Conservation (phyloP, 2,888 invertebrate genomes). For the Rhingia rostrata region DNA sequence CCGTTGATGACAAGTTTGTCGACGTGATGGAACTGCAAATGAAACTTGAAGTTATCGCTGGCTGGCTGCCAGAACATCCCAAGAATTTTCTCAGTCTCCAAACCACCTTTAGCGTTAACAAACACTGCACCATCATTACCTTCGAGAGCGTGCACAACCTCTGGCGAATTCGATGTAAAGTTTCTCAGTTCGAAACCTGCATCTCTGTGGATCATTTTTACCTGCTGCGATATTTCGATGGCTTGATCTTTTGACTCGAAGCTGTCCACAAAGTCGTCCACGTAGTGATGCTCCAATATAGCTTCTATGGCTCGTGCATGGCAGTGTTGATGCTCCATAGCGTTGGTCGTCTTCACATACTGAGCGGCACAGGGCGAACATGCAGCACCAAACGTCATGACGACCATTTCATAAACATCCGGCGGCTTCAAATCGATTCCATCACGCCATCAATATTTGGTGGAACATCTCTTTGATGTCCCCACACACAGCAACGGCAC, state of each 20-base stretch:
- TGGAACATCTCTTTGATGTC: constrained; percentile 70
- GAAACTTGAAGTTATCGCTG: too few relatives aligned
- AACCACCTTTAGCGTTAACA: too few relatives aligned
- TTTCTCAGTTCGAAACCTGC: constrained; percentile 9
- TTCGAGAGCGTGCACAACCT: too few relatives aligned
- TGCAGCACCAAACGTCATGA: constrained; percentile 44
- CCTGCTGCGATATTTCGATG: not conserved
- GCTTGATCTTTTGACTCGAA: not conserved
- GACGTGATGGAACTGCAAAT: constrained; percentile 38
- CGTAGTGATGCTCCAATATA: constrained; percentile 58
- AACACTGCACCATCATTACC: too few relatives aligned
- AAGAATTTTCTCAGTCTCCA: too few relatives aligned
- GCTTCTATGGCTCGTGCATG: constrained; percentile 40
- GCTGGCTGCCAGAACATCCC: too few relatives aligned
- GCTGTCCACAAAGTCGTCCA: constrained; percentile 10
- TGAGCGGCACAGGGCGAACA: constrained; percentile 47
- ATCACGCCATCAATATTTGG: constrained; percentile 48
- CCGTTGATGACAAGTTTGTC: constrained; percentile 34
- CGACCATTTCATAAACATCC: constrained; percentile 34
- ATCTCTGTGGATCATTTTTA: constrained; percentile 6
- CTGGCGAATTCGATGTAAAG: constrained; percentile 18
- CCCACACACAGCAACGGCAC: too few relatives aligned
- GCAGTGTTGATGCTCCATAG: not conserved
- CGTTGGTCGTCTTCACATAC: constrained; percentile 49
- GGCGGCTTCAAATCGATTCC: not conserved